Evolutionary conservation across 2,797 vertebrate species (phyloP).

Genomic region (Scomberomorus guttatus): DNA sequence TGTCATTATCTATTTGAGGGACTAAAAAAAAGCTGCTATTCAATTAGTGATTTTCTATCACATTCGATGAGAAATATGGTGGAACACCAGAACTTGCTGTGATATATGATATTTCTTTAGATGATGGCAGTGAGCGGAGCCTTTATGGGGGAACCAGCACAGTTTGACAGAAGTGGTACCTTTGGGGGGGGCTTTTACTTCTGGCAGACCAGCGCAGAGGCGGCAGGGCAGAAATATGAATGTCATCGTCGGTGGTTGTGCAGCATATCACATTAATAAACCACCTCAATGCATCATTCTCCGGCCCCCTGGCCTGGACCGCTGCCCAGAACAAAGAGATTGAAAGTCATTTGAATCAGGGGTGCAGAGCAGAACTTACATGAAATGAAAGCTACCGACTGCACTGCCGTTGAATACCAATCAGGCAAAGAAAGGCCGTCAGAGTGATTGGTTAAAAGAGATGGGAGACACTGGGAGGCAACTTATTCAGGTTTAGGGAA

Average conservation of each 20-base stretch:
- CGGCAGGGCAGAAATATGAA: conserved; percentile 70
- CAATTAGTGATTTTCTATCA: conserved; percentile 5
- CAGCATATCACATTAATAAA: conserved; percentile 76
- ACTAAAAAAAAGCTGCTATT: conserved; percentile 19
- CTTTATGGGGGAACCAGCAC: conserved; percentile 37
- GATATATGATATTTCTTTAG: conserved; percentile 27
- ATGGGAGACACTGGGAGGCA: conserved; percentile 16
- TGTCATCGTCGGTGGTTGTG: conserved; percentile 50
- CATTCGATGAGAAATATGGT: conserved; percentile 31
- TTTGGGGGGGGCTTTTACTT: conserved; percentile 54
- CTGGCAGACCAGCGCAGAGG: conserved; percentile 48
- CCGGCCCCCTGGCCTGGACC: conserved; percentile 68
- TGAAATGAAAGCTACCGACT: conserved; percentile 61
- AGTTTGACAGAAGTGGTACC: conserved; percentile 51
- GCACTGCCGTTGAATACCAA: conserved; percentile 68
- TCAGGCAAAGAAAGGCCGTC: conserved; percentile 45
- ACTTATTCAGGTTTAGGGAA: conserved; percentile 17
- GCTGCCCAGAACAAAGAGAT: conserved; percentile 80
- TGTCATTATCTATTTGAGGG: conserved; percentile 17
- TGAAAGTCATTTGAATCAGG: conserved; percentile 78
- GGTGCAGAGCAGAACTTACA: conserved; percentile 73
- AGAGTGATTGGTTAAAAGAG: conserved; percentile 37
- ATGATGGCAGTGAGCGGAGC: conserved; percentile 9
- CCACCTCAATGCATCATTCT: conserved; percentile 71
- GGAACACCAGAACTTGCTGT: conserved; percentile 3